Evolutionary conservation across 2,797 vertebrate genomes (phyloP).

Genomic region (Oryzias sinensis): DNA sequence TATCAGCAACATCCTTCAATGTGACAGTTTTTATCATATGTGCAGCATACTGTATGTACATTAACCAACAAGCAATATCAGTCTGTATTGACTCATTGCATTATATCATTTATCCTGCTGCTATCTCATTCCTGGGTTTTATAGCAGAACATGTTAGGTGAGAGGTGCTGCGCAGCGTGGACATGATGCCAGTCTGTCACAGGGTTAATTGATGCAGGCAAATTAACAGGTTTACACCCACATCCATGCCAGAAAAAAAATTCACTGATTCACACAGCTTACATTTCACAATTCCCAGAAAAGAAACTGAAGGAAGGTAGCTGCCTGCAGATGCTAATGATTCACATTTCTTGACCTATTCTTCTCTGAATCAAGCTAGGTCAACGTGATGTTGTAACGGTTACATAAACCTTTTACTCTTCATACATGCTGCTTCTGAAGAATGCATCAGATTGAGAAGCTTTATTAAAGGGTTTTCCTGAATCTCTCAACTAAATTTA

Average conservation of each 20-base stretch:
- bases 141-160: conserved; percentile 14
- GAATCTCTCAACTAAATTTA: too few relatives aligned
- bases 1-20: too few relatives aligned
- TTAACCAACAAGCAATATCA: too few relatives aligned
- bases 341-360: background rate
- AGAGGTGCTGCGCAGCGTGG: conserved; percentile 13
- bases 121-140: conserved; percentile 18
- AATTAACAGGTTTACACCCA: conserved; percentile 38
- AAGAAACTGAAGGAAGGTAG: background rate
- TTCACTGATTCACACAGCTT: conserved; percentile 24
- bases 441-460: too few relatives aligned
- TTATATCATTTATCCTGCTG: conserved; percentile 7
- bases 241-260: conserved; percentile 37
- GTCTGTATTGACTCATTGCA: background rate
- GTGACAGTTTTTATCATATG: too few relatives aligned
- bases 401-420: too few relatives aligned
- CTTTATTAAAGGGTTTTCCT: too few relatives aligned
- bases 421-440: too few relatives aligned
- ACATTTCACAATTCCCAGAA: conserved; percentile 14
- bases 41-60: too few relatives aligned
- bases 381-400: too few relatives aligned
- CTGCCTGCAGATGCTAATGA: conserved; percentile 1
- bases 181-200: conserved; percentile 33
- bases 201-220: conserved; percentile 19
- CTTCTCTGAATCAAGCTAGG: background rate